A percentile compares a stretch with the other conserved stretches of the same genome.
Conservation (phyloP, 2,113 vertebrate genomes). For the Heliornis fulica region DNA sequence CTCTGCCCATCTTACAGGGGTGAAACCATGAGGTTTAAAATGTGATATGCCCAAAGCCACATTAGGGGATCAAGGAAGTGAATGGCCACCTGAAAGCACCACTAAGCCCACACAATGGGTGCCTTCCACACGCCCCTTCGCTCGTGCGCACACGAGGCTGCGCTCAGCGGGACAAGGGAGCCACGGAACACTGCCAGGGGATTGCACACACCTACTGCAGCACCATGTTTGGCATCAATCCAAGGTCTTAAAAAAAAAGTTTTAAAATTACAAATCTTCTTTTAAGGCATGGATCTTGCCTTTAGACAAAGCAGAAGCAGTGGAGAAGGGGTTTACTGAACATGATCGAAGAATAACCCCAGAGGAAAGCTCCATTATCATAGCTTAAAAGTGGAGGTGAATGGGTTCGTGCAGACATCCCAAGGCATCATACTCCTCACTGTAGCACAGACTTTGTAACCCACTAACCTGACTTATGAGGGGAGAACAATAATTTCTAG, state of each 20-base stretch:
- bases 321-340: neutral
- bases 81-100: neutral
- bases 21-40: neutral
- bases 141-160: fast-evolving
- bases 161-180: neutral
- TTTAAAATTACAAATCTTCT: neutral
- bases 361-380: neutral
- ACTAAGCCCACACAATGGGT: neutral
- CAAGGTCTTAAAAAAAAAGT: neutral
- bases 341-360: neutral
- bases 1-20: neutral
- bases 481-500: neutral
- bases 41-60: neutral
- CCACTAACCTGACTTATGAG: constrained; percentile 12
- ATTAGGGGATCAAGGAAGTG: neutral
- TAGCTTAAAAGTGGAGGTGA: neutral
- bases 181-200: neutral
- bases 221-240: neutral
- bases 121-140: neutral
- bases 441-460: neutral
- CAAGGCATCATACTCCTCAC: neutral
- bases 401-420: neutral
- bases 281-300: neutral
- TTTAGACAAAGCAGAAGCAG: neutral
- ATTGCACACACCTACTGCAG: neutral